These are phyloP conservation scores for Neoniphon sammara DNA, from an alignment of 2,797 vertebrate genomes.

Conservation along the genomic window DNA sequence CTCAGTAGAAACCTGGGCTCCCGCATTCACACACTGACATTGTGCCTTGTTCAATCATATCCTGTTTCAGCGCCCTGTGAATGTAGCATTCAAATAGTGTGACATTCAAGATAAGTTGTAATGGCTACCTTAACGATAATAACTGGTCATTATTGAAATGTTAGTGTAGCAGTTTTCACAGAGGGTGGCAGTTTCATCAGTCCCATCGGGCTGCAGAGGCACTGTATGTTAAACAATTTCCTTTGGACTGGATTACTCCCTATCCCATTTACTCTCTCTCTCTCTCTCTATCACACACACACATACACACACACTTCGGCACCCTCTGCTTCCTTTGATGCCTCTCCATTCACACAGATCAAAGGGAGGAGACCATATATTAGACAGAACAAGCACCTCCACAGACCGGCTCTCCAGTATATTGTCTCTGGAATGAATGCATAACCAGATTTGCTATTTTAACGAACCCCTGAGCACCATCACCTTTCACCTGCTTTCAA, in stretches of 20 bases:
- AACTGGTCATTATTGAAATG: slow-evolving; percentile 66
- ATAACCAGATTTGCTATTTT: slow-evolving; percentile 65
- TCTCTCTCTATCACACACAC: slow-evolving; percentile 11
- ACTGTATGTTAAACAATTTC: slow-evolving; percentile 65
- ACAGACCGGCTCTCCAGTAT: slow-evolving; percentile 28
- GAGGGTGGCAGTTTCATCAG: slow-evolving; percentile 46
- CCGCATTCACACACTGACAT: neutral
- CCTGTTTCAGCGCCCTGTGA: slow-evolving; percentile 15
- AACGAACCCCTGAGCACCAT: slow-evolving; percentile 64
- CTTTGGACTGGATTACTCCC: slow-evolving; percentile 60
- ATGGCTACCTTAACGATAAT: slow-evolving; percentile 47
- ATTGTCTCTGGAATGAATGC: slow-evolving; percentile 41
- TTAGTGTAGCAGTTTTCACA: slow-evolving; percentile 56
- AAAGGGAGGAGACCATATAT: slow-evolving; percentile 73
- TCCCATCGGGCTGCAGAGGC: slow-evolving; percentile 43
- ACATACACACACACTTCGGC: slow-evolving; percentile 24
- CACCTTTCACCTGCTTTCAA: slow-evolving; percentile 65
- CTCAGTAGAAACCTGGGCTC: slow-evolving; percentile 28
- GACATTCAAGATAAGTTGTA: slow-evolving; percentile 53
- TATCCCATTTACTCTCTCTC: slow-evolving; percentile 43
- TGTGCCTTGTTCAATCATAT: slow-evolving; percentile 45
- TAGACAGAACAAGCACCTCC: slow-evolving; percentile 64
- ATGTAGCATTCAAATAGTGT: slow-evolving; percentile 41
- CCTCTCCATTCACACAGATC: slow-evolving; percentile 70
- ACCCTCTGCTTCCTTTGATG: slow-evolving; percentile 71